phyloP scores from a whole-genome alignment of 2,797 vertebrate species.

The Arrhamphus sclerolepis region DNA sequence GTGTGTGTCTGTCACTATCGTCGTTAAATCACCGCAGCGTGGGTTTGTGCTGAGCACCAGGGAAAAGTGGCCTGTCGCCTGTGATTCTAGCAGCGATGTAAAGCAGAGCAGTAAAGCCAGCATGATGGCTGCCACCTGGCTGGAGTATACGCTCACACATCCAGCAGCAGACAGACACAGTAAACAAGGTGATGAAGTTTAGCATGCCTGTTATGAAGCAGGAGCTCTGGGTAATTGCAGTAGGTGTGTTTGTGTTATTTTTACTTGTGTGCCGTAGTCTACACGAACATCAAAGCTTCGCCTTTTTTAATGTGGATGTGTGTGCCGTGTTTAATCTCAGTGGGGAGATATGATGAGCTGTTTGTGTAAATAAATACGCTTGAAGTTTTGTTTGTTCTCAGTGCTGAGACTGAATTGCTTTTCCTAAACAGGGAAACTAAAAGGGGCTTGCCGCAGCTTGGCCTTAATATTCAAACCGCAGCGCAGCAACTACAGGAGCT shows the following conservation, averaged over 20 bases:
- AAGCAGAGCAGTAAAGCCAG: conserved; percentile 79
- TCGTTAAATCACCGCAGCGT: conserved; percentile 79
- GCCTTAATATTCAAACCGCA: conserved; percentile 40
- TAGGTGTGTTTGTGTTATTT: conserved; percentile 38
- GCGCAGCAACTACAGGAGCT: conserved; percentile 38
- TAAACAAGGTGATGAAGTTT: conserved; percentile 69
- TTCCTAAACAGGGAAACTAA: conserved; percentile 45
- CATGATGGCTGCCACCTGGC: conserved; percentile 62
- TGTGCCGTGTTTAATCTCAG: conserved; percentile 40
- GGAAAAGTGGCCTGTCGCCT: conserved; percentile 87
- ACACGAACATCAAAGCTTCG: conserved; percentile 23
- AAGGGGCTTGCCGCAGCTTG: conserved; percentile 15
- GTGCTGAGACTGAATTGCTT: conserved; percentile 48
- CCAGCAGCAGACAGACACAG: conserved; percentile 34
- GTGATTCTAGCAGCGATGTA: conserved; percentile 81
- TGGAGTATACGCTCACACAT: conserved; percentile 35
- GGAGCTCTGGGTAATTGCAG: conserved; percentile 49
- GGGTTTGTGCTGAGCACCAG: conserved; percentile 68
- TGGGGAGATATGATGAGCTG: conserved; percentile 34
- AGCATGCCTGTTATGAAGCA: conserved; percentile 43
- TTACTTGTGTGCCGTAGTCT: conserved; percentile 29
- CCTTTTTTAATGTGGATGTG: conserved; percentile 8
- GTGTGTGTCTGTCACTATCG: conserved; percentile 81
- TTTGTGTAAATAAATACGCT: conserved; percentile 53
- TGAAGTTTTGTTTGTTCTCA: conserved; percentile 62